Evolutionary conservation across 2,888 invertebrate genomes (phyloP), one percentile per base, ranked within the genome.

Genomic region (Ennomos fuscantarius): DNA sequence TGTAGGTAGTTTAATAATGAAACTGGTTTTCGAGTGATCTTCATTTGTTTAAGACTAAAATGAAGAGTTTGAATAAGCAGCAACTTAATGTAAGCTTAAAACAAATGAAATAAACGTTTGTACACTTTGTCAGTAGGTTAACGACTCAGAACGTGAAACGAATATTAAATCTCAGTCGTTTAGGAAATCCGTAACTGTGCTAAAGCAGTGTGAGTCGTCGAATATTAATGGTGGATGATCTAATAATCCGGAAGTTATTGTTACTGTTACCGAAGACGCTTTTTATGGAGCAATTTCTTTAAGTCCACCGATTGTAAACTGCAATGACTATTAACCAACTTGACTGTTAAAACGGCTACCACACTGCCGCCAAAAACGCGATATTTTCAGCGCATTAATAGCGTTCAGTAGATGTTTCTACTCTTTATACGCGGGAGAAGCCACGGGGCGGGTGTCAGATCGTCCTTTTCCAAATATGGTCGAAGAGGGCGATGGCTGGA

Each of bases 161-260:
- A 64, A 64, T 64, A 59, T 59, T 55, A 46, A 59, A 64, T 32
- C 9, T 39, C 10, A 52, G 46, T 48, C 54, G 45, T 58, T 56
- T 63, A 50, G 55, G 58, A 63, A 63, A 54, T 59, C 60, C 63
- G 53, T 58, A 61, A 52, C 53, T 47, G 60, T 55, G 42, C 35
- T 36, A 34, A 52, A 49, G 40, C 49, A 55, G 39, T 32, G 49
- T 50, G 51, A 56, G 42, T 40, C 42, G 9, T 52, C 47, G 58
- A 58, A 58, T 58, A 39, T 53, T 48, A 53, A 58, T 57, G 48
- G 32, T 8, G 37, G 51, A 51, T 58, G 58, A 58, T 57, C 57
- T 48, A 52, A 57, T 52, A 57, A 52, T 53, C 44, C 53, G 52
- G 58, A 58, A 58, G 34, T 48, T 52, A 57, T 24, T 52, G 45